Evolutionary conservation across 2,888 invertebrate genomes (phyloP).

Genomic region (Drosophila pseudotakahashii): DNA sequence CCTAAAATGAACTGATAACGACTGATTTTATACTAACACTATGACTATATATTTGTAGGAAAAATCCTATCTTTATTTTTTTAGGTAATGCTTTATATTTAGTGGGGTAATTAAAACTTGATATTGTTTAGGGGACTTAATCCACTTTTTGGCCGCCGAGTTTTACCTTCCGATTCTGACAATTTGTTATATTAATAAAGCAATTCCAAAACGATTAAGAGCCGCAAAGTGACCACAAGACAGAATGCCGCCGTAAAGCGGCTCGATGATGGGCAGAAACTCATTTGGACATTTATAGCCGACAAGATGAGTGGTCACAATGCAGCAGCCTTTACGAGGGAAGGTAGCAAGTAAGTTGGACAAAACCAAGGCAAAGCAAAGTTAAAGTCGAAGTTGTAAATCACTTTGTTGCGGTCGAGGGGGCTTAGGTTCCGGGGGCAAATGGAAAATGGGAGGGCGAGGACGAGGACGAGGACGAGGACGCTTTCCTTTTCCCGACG

Average conservation of each 20-base stretch:
- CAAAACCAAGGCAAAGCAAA: slow-evolving; percentile 56
- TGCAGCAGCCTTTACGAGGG: slow-evolving; percentile 40
- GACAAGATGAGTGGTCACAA: slow-evolving; percentile 76
- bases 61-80: too few species aligned
- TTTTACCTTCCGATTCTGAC: slow-evolving; percentile 55
- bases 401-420: slow-evolving; percentile 60
- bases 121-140: neutral
- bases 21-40: too few species aligned
- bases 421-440: neutral
- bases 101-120: neutral
- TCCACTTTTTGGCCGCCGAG: slow-evolving; percentile 1
- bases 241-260: slow-evolving; percentile 39
- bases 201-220: slow-evolving; percentile 81
- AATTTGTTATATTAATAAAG: slow-evolving; percentile 81
- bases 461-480: slow-evolving; percentile 34
- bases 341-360: slow-evolving; percentile 27
- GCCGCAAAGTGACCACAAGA: slow-evolving; percentile 55
- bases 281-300: slow-evolving; percentile 82
- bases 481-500: slow-evolving; percentile 72
- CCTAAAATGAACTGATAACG: too few species aligned
- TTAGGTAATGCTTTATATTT: too few species aligned
- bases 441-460: neutral
- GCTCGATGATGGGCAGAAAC: slow-evolving; percentile 71
- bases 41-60: too few species aligned
- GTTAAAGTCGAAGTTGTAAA: slow-evolving; percentile 73